Evolutionary conservation across 2,888 invertebrate genomes (phyloP).

Genomic region (Eretmocerus hayati): DNA sequence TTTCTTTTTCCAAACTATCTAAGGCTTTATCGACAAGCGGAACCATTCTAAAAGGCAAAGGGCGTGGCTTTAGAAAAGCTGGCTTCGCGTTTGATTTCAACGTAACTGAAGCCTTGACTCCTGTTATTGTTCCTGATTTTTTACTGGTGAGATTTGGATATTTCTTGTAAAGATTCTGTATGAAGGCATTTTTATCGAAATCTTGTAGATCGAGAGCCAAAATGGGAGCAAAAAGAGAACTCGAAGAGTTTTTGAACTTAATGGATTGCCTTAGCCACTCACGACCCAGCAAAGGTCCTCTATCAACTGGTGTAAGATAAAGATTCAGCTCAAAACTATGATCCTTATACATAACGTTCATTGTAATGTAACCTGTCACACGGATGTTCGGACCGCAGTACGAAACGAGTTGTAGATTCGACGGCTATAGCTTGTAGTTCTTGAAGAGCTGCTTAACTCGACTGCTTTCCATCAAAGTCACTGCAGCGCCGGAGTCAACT

Average conservation of each 20-base stretch:
- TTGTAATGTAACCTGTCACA: background rate
- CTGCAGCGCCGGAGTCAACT: background rate
- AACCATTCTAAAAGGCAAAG: background rate
- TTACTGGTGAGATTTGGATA: background rate
- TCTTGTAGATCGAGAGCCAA: background rate
- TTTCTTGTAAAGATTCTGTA: background rate
- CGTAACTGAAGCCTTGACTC: background rate
- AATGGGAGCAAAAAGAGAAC: background rate
- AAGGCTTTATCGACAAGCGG: background rate
- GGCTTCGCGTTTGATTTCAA: background rate
- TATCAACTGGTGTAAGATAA: background rate
- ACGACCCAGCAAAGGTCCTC: background rate
- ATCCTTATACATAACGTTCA: background rate
- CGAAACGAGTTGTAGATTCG: background rate
- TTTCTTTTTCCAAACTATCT: too few species aligned
- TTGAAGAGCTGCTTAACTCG: background rate
- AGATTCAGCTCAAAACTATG: background rate
- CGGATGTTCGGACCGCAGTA: background rate
- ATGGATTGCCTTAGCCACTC: background rate
- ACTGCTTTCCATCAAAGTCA: background rate
- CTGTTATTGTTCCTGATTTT: background rate
- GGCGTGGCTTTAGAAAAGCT: background rate
- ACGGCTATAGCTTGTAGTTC: background rate
- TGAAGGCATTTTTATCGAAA: background rate
- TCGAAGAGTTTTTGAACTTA: background rate